A percentile compares a stretch with the other conserved stretches of the same genome.
Evolutionary conservation across 1,140 invertebrate genomes (phyloP).

Genomic region (Drosophila malerkotliana): DNA sequence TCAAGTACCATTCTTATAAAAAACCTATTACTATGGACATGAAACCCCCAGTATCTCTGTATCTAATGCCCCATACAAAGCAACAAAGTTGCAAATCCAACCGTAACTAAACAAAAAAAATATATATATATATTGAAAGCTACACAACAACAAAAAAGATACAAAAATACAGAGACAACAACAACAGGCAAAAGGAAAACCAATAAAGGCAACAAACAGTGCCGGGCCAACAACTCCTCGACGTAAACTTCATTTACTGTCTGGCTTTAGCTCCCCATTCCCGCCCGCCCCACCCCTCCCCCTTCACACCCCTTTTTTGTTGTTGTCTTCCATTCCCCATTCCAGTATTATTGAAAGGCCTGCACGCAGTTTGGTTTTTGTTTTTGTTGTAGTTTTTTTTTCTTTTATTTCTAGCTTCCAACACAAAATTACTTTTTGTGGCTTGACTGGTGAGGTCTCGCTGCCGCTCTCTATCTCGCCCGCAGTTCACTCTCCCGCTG

Average conservation of each 20-base stretch:
- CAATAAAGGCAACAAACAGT: conserved; percentile 42
- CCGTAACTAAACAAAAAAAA: conserved; percentile 26
- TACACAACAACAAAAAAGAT: conserved; percentile 9
- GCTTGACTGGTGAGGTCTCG: conserved; percentile 45
- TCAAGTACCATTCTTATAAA: too few species aligned
- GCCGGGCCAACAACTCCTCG: conserved; percentile 45
- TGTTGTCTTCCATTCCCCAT: not conserved
- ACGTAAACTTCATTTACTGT: conserved; percentile 47
- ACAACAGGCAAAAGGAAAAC: conserved; percentile 22
- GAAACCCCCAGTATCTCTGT: conserved; percentile 4
- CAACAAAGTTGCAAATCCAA: conserved; percentile 15
- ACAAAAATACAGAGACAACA: conserved; percentile 11
- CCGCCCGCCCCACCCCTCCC: not conserved
- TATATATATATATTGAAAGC: conserved; percentile 21
- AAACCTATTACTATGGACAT: not conserved
- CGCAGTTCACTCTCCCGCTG: not conserved
- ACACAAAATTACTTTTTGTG: conserved; percentile 65
- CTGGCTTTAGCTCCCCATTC: conserved; percentile 22
- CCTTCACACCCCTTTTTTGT: not conserved
- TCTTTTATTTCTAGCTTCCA: conserved; percentile 43
- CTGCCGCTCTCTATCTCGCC: conserved; percentile 7
- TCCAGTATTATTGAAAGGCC: conserved; percentile 30
- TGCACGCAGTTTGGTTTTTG: conserved; percentile 48
- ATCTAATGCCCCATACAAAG: conserved; percentile 39
- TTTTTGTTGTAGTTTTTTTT: conserved; percentile 3